Evolutionary conservation across 64 coral and sea anemone species (phyloP).

Genomic region (Cladopsammia gracilis): DNA sequence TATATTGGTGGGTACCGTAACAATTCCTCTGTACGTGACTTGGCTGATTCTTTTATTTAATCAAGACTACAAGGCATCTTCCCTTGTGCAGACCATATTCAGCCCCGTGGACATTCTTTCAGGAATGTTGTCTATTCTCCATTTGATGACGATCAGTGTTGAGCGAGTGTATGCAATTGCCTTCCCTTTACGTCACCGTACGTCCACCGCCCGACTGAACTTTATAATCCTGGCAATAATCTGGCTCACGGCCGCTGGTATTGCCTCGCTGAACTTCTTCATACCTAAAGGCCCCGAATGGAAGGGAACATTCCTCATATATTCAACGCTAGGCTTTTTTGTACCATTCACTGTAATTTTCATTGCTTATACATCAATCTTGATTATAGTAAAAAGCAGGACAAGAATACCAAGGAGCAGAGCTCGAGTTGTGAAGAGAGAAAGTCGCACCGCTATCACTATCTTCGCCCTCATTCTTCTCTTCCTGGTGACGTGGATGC

Average conservation of each 20-base stretch:
- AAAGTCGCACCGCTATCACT: slow-evolving; percentile 80
- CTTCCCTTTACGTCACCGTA: slow-evolving; percentile 83
- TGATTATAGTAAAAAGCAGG: slow-evolving; percentile 74
- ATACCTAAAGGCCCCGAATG: slow-evolving; percentile 84
- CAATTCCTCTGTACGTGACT: slow-evolving; percentile 78
- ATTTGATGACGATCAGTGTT: slow-evolving; percentile 90
- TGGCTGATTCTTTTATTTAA: slow-evolving; percentile 64
- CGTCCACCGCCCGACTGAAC: slow-evolving; percentile 44
- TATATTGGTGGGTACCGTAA: slow-evolving; percentile 70
- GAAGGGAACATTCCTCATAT: slow-evolving; percentile 87
- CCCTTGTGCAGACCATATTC: slow-evolving; percentile 59
- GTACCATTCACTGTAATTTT: slow-evolving; percentile 82
- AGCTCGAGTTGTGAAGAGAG: slow-evolving; percentile 78
- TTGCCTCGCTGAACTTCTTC: slow-evolving; percentile 77
- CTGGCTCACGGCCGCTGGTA: slow-evolving; percentile 60
- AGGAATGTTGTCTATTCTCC: slow-evolving; percentile 89
- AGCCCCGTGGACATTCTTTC: slow-evolving; percentile 90
- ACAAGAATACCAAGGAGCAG: slow-evolving; percentile 68
- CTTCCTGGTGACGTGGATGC: slow-evolving; percentile 89
- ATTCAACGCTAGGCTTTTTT: slow-evolving; percentile 86
- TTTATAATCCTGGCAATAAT: slow-evolving; percentile 55
- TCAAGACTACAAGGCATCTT: slow-evolving; percentile 34
- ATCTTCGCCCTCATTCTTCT: slow-evolving; percentile 79
- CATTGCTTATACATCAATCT: slow-evolving; percentile 77
- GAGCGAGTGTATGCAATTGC: slow-evolving; percentile 88